Evolutionary conservation across 2,888 invertebrate genomes (phyloP).

Genomic region (Hipparchia semele): DNA sequence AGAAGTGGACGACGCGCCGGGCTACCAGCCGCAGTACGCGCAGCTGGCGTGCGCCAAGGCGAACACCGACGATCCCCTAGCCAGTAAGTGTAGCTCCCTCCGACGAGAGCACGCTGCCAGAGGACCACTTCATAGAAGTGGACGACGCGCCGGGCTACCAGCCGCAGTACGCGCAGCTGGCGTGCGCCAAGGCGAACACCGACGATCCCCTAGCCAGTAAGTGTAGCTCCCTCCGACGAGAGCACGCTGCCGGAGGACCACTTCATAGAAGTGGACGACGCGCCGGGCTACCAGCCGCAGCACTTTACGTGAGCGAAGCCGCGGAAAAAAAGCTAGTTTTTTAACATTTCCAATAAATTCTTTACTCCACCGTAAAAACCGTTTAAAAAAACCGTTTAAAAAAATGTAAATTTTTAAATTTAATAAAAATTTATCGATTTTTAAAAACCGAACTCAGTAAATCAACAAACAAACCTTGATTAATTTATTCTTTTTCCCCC

Average conservation of each 20-base stretch:
- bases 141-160: constrained; percentile 95
- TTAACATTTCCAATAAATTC: too few relatives aligned
- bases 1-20: constrained; percentile 93
- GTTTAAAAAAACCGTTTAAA: too few relatives aligned
- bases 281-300: too few relatives aligned
- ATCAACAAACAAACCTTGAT: neutral
- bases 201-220: constrained; percentile 89
- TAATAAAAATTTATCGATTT: too few relatives aligned
- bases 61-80: constrained; percentile 88
- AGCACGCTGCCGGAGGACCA: neutral
- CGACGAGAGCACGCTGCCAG: constrained; percentile 79
- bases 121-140: constrained; percentile 94
- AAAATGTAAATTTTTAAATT: too few relatives aligned
- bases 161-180: constrained; percentile 93
- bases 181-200: constrained; percentile 90
- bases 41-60: constrained; percentile 94
- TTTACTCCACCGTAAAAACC: too few relatives aligned
- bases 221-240: constrained; percentile 23
- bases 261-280: too few relatives aligned
- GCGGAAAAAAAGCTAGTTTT: too few relatives aligned
- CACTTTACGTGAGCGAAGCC: too few relatives aligned
- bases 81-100: constrained; percentile 70
- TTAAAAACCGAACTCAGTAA: too few relatives aligned
- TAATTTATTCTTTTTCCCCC: constrained; percentile 16
- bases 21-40: constrained; percentile 94